Percentiles rank a stretch among this genome's conserved stretches.
Conservation (phyloP, 2,113 vertebrate genomes). For the Stegastes partitus region DNA sequence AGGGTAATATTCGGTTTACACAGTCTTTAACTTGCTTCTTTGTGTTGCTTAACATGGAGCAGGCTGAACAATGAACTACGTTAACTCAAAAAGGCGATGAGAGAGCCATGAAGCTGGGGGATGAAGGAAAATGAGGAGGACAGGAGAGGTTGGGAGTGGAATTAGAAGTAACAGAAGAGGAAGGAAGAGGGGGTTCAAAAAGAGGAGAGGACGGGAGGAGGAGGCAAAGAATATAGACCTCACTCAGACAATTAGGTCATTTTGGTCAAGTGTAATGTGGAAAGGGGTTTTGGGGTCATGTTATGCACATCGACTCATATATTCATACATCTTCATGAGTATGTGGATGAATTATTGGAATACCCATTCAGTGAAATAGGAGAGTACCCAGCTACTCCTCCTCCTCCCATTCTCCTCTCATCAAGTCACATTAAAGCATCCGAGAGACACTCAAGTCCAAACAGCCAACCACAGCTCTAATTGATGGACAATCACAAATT, state of each 20-base stretch:
- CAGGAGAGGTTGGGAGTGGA: slow-evolving; percentile 16
- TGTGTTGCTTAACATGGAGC: not conserved
- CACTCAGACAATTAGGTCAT: slow-evolving; percentile 66
- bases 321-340: slow-evolving; percentile 20
- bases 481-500: slow-evolving; percentile 6
- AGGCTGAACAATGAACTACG: slow-evolving; percentile 16
- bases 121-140: slow-evolving; percentile 4
- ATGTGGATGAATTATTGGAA: slow-evolving; percentile 17
- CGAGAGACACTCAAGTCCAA: slow-evolving; percentile 33
- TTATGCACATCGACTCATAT: not conserved
- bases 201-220: slow-evolving; percentile 6
- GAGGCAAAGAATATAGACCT: slow-evolving; percentile 55
- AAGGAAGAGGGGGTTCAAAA: slow-evolving; percentile 21
- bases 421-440: slow-evolving; percentile 36
- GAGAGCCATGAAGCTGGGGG: slow-evolving; percentile 20
- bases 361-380: not conserved
- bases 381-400: slow-evolving; percentile 5
- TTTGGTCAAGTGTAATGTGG: slow-evolving; percentile 28
- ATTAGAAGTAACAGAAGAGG: slow-evolving; percentile 1
- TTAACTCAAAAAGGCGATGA: slow-evolving; percentile 63
- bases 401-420: not conserved
- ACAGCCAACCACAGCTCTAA: slow-evolving; percentile 31
- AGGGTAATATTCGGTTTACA: not conserved
- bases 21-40: not conserved
- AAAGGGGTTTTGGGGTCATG: slow-evolving; percentile 66